Evolutionary conservation across 2,113 vertebrate genomes (phyloP), one percentile per base, ranked within the genome.

Genomic region (Peromyscus californicus): DNA sequence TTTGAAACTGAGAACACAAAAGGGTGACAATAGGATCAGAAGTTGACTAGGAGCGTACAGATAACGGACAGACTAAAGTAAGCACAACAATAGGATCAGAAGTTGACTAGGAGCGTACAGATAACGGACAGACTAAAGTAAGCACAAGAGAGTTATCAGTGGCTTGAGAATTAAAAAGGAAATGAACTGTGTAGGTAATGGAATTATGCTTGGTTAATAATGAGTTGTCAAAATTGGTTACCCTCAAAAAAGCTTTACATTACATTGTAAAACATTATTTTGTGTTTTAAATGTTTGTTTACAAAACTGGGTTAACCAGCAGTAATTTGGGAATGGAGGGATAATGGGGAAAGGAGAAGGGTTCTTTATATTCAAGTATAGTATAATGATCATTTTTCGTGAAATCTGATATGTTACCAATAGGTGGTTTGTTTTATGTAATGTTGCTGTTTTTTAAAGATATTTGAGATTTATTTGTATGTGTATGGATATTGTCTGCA

Each of bases 251-350:
- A 70, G 11, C 1, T 82, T 74, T 76, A 10, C 48, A 72, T 22
- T 84, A 17, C 17, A 79, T 86, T 80, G 42, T 54, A 72, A 54
- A 90, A 90, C 1, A 93, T 72, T 63, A 51, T 79, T 85, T 76
- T 39, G n/a, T 70, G 51, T 79, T 90, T 76, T 93, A 84, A 93
- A 69, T 93, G 42, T 89, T 65, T 82, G 36, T 92, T 90, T 91
- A 85, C 15, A 69, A 59, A 69, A 19, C n/a, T 67, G 19, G 5
- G 2, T 78, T 78, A 78, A 48, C 54, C 19, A 63, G 45, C 54
- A 48, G 33, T 70, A 74, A 19, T 48, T 61, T 48, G n/a, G n/a
- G 72, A 76, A 48, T 61, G 39, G 26, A 21, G 36, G 42, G 54
- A 75, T 63, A 78, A 54, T 24, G 45, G 39, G 31, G 19, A 57